Conservation (phyloP, 2,888 invertebrate genomes). For the Eurytoma adleriae region DNA sequence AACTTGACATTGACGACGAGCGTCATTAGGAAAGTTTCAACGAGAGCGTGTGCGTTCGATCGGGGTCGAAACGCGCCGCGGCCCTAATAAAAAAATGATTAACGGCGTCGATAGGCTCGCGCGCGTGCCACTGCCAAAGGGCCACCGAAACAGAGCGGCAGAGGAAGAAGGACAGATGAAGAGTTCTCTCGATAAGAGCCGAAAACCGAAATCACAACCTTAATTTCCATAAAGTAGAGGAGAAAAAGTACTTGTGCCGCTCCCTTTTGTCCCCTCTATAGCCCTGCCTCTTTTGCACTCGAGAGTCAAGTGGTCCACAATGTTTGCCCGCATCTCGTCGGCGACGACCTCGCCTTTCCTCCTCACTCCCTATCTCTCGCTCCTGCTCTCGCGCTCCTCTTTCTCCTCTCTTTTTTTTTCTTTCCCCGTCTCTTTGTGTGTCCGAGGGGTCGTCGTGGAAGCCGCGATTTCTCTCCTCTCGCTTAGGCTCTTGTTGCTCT, state of each 20-base stretch:
- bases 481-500: constrained; percentile 24
- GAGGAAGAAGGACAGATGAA: constrained; percentile 6
- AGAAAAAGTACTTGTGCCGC: constrained; percentile 32
- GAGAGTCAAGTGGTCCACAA: constrained; percentile 57
- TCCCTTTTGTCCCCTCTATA: constrained; percentile 41
- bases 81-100: constrained; percentile 13
- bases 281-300: constrained; percentile 50
- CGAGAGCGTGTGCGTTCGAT: constrained; percentile 16
- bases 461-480: not conserved
- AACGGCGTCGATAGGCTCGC: not conserved
- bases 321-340: constrained; percentile 53
- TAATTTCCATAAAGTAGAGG: constrained; percentile 67
- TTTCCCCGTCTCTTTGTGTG: not conserved
- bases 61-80: constrained; percentile 15
- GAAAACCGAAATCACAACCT: constrained; percentile 68
- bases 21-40: constrained; percentile 32
- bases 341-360: constrained; percentile 33
- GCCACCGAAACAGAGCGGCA: not conserved
- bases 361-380: constrained; percentile 14
- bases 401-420: not conserved
- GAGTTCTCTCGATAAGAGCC: constrained; percentile 59
- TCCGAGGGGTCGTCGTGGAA: not conserved
- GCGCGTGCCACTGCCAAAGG: not conserved
- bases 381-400: constrained; percentile 13
- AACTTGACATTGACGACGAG: constrained; percentile 19